Evolutionary conservation across 2,888 invertebrate genomes (phyloP), one percentile per base, ranked within the genome.

Genomic region (Polydrusus cervinus): DNA sequence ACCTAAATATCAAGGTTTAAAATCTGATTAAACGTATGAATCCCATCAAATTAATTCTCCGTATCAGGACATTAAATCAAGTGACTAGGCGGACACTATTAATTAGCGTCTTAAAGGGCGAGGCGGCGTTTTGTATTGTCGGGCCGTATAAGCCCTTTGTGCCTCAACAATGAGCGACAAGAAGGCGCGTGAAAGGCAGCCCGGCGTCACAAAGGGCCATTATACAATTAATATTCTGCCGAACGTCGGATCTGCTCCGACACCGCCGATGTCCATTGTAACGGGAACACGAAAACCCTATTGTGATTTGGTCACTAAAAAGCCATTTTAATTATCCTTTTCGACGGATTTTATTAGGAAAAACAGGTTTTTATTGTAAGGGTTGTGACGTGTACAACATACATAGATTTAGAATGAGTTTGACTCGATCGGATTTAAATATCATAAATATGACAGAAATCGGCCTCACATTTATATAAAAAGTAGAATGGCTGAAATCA

Each of bases 141-240:
- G 57, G 55, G 14, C 74, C 40, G 61, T 73, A 64, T 40, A 64
- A 62, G 64, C 40, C 69, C 66, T 74, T 74, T 74, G 68, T 69
- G 43, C 57, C 18, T 6, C n/a, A 38, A 60, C 57, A 60, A 60
- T 60, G 38, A 38, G 49, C 20, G 66, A 67, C 73, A 64, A 69
- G 75, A 70, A 66, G 70, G 75, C 68, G 62, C 71, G 75, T 75
- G 75, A 75, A 75, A 66, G 75, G 38, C 57, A 53, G 25, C 25
- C 74, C 60, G 57, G 45, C 53, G n/a, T 38, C 72, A 73, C 69
- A 76, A 73, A 76, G 73, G 49, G 49, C 76, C 65, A 66, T 73
- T 69, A 73, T 66, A 68, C 69, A 76, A 76, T 76, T 76, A 76
- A 76, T 76, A 69, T 73, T 62, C 64, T 69, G 72, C 66, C 67